phyloP scores from a whole-genome alignment of 2,113 vertebrate species.

The Rafetus swinhoei region DNA sequence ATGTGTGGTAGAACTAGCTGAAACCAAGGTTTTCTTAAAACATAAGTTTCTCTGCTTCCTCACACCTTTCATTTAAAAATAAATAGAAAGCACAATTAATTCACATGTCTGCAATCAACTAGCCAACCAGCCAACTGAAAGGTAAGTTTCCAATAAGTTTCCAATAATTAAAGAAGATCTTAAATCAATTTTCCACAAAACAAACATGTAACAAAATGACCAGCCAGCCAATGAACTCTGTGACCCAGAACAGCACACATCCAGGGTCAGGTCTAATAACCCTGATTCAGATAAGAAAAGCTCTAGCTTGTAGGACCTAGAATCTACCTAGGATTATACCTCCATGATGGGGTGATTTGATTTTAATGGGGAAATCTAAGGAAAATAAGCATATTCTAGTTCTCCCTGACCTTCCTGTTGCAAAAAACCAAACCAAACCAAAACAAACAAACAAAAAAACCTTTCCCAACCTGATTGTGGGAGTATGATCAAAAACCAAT shows the following conservation, averaged over 20 bases:
- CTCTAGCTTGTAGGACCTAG: neutral
- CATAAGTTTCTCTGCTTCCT: too few relatives aligned
- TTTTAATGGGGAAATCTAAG: neutral
- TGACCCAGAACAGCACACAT: neutral
- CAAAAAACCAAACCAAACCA: neutral
- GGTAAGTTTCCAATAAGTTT: too few relatives aligned
- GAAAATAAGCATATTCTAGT: neutral
- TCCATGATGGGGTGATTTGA: neutral
- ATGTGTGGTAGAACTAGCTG: too few relatives aligned
- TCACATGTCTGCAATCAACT: neutral
- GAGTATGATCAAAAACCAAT: neutral
- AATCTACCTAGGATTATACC: neutral
- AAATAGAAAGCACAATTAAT: neutral
- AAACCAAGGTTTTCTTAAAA: too few relatives aligned
- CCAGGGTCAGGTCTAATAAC: neutral
- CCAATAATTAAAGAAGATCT: neutral
- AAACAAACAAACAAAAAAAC: too few relatives aligned
- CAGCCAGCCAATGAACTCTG: neutral
- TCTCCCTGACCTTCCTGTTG: neutral
- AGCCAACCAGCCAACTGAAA: neutral
- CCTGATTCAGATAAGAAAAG: neutral
- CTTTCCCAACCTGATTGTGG: neutral
- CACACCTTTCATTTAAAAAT: neutral
- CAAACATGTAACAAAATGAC: neutral
- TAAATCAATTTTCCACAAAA: neutral